phyloP scores from a whole-genome alignment of 2,113 vertebrate genomes.

The Cinclus cinclus region DNA sequence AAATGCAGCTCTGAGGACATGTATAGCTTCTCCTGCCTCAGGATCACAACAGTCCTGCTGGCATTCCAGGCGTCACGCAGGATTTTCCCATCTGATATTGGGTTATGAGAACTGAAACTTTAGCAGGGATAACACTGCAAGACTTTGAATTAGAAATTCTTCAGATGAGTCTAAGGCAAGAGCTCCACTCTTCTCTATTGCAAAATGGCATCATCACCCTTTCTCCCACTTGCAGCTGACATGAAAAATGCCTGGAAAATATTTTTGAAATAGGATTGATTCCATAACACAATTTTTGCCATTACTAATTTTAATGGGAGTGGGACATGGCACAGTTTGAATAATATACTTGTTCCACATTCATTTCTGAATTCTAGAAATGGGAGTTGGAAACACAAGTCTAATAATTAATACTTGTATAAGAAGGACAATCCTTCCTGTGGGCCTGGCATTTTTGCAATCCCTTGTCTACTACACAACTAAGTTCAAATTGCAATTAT shows the following conservation, averaged over 20 bases:
- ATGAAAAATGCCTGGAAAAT: constrained; percentile 45
- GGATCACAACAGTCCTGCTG: background rate
- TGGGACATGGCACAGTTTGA: accelerated
- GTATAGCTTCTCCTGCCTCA: background rate
- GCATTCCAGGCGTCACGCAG: background rate
- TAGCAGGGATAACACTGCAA: background rate
- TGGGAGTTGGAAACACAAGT: background rate
- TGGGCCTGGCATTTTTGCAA: background rate
- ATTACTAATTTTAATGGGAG: background rate
- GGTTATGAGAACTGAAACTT: constrained; percentile 49
- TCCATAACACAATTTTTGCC: background rate
- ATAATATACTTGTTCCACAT: background rate
- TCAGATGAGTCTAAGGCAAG: background rate
- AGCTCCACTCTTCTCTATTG: background rate
- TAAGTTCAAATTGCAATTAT: constrained; percentile 56
- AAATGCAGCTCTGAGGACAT: constrained; percentile 20
- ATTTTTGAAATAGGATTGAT: constrained; percentile 19
- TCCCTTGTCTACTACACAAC: background rate
- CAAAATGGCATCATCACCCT: constrained; percentile 7
- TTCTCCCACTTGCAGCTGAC: constrained; percentile 28
- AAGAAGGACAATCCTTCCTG: background rate
- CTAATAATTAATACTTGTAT: background rate
- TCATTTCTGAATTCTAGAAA: background rate
- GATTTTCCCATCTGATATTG: constrained; percentile 46
- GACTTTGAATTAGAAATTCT: constrained; percentile 32